A percentile compares a stretch with the other conserved stretches of the same genome.
Conservation (phyloP, 2,797 vertebrate genomes). For the Hippocampus kuda region DNA sequence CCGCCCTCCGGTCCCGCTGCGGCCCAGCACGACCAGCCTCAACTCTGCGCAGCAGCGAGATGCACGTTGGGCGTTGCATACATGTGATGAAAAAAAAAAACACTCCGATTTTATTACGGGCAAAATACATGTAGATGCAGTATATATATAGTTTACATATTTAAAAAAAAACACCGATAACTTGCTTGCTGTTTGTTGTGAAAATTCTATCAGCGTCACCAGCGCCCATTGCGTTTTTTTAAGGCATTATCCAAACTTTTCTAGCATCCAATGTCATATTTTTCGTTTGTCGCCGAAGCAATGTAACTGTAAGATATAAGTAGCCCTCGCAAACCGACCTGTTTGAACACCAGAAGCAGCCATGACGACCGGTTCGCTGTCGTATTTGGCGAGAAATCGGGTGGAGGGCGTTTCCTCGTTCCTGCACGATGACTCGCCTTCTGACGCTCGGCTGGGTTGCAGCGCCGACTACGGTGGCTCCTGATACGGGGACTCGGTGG, state of each 20-base stretch:
- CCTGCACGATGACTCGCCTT: conserved; percentile 23
- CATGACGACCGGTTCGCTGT: conserved; percentile 26
- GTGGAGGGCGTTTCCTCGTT: conserved; percentile 39
- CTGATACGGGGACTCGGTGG: too few species aligned
- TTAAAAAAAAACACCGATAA: not conserved
- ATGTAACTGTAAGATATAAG: too few species aligned
- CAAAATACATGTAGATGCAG: not conserved
- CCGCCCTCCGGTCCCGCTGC: conserved; percentile 42
- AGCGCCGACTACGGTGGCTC: too few species aligned
- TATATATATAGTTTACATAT: too few species aligned
- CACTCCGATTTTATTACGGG: not conserved
- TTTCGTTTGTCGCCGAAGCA: not conserved
- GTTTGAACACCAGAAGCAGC: conserved; percentile 19
- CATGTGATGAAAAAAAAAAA: too few species aligned
- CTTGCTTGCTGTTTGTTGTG: not conserved
- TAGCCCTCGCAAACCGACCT: conserved; percentile 18
- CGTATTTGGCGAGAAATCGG: not conserved
- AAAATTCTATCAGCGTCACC: conserved; percentile 14
- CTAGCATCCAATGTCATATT: too few species aligned
- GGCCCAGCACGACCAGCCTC: conserved; percentile 65
- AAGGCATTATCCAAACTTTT: not conserved
- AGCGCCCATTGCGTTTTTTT: not conserved
- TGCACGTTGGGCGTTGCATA: not conserved
- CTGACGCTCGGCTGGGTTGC: too few species aligned
- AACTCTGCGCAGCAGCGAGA: conserved; percentile 40